Evolutionary conservation across 2,888 invertebrate species (phyloP).

Genomic region (Rapana venosa): DNA sequence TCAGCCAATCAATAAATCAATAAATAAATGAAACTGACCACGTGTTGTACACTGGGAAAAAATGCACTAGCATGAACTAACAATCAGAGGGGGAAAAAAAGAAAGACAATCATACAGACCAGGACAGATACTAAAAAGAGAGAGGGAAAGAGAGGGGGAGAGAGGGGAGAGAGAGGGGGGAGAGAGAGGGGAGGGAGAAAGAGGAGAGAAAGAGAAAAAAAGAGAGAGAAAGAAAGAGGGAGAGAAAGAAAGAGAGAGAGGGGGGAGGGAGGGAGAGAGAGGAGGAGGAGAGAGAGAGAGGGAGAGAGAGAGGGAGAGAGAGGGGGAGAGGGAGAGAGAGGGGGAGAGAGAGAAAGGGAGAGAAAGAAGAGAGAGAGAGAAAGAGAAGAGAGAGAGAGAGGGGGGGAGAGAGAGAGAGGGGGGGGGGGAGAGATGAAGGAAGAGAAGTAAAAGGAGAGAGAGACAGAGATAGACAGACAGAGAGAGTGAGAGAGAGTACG

Average conservation of each 20-base stretch:
- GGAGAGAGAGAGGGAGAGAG: constrained; percentile 2
- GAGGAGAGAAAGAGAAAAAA: not conserved
- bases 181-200: not conserved
- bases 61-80: no score
- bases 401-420: not conserved
- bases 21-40: no score
- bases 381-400: not conserved
- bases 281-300: not conserved
- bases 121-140: not conserved
- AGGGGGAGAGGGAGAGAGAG: not conserved
- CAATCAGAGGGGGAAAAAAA: not conserved
- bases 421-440: not conserved
- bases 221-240: not conserved
- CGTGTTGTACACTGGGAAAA: no score
- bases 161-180: not conserved
- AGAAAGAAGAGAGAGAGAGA: not conserved
- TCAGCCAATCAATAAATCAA: no score
- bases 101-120: not conserved
- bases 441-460: not conserved
- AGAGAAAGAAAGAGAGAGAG: not conserved
- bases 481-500: not conserved
- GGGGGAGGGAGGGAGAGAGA: not conserved
- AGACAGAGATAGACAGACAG: not conserved
- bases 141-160: not conserved
- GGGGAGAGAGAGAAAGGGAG: not conserved